These are phyloP conservation scores for Solen grandis DNA, from an alignment of 1,140 invertebrate genomes.

Conservation along the genomic window DNA sequence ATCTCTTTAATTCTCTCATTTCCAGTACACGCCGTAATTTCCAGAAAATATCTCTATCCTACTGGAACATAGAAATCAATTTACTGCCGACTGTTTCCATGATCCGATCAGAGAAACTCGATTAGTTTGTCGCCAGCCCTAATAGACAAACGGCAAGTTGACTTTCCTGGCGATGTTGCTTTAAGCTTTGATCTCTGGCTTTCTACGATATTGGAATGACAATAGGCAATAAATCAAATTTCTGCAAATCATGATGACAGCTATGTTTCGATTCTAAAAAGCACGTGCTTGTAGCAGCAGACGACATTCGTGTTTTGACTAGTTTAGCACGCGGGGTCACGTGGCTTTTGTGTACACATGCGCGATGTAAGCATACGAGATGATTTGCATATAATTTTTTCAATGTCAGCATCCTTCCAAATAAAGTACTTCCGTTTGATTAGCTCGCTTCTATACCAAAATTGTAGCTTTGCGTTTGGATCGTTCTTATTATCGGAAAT, in stretches of 20 bases:
- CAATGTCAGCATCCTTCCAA: no score
- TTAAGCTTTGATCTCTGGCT: background rate
- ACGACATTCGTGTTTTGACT: no score
- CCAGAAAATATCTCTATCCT: background rate
- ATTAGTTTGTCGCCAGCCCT: background rate
- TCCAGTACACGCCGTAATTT: background rate
- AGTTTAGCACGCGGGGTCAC: no score
- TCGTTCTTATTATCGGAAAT: no score
- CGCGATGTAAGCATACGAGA: no score
- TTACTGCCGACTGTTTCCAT: background rate
- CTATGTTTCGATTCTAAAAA: background rate
- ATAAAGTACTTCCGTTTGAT: no score
- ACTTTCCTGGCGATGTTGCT: background rate
- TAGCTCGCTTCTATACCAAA: no score
- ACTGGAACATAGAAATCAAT: background rate
- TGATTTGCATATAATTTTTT: no score
- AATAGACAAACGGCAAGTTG: background rate
- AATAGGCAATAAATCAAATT: background rate
- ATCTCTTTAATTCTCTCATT: background rate
- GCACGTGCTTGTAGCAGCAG: background rate
- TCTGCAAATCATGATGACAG: background rate
- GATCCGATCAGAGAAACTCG: background rate
- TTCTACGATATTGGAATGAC: background rate
- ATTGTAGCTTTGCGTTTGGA: no score
- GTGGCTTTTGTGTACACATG: no score